phyloP scores from a whole-genome alignment of 2,888 invertebrate genomes.

The Panzeria rudis region DNA sequence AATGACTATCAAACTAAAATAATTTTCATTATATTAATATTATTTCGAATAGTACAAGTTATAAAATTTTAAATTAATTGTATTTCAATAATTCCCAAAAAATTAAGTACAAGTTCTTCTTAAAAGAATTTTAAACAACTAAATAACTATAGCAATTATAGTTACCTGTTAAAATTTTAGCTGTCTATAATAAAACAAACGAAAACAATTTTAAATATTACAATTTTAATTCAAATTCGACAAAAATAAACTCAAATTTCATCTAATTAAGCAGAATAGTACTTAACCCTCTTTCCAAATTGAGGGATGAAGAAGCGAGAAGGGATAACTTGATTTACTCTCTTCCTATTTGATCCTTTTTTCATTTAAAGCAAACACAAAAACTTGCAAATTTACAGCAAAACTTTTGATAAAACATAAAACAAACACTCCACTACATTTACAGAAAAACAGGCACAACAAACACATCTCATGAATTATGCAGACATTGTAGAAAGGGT shows the following conservation, averaged over 20 bases:
- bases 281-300: conserved; percentile 52
- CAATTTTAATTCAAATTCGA: conserved; percentile 56
- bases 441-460: conserved; percentile 56
- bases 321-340: not conserved
- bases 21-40: too few species aligned
- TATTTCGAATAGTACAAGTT: too few species aligned
- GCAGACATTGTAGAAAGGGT: conserved; percentile 17
- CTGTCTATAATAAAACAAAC: conserved; percentile 28
- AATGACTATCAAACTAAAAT: too few species aligned
- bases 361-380: conserved; percentile 59
- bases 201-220: conserved; percentile 57
- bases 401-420: conserved; percentile 67
- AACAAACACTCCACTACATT: conserved; percentile 66
- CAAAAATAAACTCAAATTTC: conserved; percentile 47
- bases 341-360: conserved; percentile 22
- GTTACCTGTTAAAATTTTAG: not conserved
- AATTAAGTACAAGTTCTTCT: too few species aligned
- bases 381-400: conserved; percentile 61
- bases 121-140: not conserved
- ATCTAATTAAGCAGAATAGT: conserved; percentile 69
- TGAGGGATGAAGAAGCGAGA: not conserved
- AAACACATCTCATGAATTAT: conserved; percentile 64
- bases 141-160: not conserved
- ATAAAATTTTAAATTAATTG: too few species aligned
- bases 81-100: too few species aligned